Base-by-base conservation (phyloP, 2,888 invertebrate genomes). In the Noctua janthina region DNA sequence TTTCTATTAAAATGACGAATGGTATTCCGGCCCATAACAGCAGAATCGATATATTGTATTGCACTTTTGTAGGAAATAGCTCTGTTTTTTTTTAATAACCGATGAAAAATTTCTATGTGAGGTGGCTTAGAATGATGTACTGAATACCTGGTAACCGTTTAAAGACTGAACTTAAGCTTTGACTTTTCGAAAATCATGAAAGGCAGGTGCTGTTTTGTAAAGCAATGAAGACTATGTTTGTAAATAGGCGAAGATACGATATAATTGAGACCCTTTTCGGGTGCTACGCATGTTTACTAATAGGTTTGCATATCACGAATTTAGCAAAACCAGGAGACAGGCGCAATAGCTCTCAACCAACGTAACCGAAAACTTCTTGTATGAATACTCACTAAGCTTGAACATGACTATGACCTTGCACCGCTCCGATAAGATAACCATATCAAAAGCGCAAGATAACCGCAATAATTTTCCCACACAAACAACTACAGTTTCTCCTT, bases 391-490 rank as follows among this genome's bases (percentile, higher is more conserved):
- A 87, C 79, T 67, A 77, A 83, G 76, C 76, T 83, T 73, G 39
- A 79, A 81, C 76, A 70, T 82, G 79, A 78, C 76, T 74, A 68
- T 80, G 87, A 87, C 88, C 89, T 90, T 87, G 80, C 67, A 39
- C 56, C 59, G 54, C 62, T 71, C 75, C 54, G 90, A 89, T 89
- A 83, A 90, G 88, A 89, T 86, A 84, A 84, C 46, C 75, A 17
- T 86, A 84, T 84, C 88, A 81, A 88, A 88, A 84, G 82, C 84
- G 73, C 69, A 68, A 49, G 79, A 83, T 79, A 88, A 70, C 69
- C n/a, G 35, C 54, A 71, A 80, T 72, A 64, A 66, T 71, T 72
- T 72, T 43, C 71, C 62, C 70, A 51, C 67, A 66, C 70, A 76
- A 68, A 67, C 62, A 59, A 29, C 74, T 11, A 69, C 81, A 74